Conservation (phyloP, 2,797 vertebrate genomes). For the Rhynchonycteris naso region DNA sequence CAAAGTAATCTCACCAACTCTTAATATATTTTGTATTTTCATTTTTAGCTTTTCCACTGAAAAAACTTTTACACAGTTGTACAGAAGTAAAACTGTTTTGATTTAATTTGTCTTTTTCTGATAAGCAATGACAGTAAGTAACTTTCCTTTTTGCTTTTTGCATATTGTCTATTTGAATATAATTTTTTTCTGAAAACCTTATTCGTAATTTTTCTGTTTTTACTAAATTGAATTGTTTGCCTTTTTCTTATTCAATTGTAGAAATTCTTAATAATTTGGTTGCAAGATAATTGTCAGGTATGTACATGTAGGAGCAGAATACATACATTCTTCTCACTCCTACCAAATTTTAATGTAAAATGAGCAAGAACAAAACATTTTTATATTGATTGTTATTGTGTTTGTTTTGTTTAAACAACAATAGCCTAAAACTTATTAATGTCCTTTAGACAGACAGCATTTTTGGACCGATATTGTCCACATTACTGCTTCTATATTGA, state of each 20-base stretch:
- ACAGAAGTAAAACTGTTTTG: rapidly evolving
- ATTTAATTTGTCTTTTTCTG: background rate
- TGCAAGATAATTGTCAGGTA: background rate
- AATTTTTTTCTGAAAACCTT: background rate
- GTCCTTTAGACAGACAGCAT: background rate
- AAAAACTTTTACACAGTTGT: too few species aligned
- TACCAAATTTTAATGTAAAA: background rate
- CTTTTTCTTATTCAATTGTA: background rate
- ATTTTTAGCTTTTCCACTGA: background rate
- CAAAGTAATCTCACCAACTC: background rate
- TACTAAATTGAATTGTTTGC: background rate
- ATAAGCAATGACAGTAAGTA: background rate
- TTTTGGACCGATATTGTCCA: background rate
- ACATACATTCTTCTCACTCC: background rate
- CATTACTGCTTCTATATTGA: background rate
- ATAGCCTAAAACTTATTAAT: background rate
- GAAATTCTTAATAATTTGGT: background rate
- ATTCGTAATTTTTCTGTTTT: background rate
- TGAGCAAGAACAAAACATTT: background rate
- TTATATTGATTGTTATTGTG: background rate
- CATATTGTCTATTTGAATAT: background rate
- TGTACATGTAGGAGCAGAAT: background rate
- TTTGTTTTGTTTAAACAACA: background rate
- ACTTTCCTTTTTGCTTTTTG: background rate
- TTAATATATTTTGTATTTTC: background rate